phyloP scores from a whole-genome alignment of 1,140 invertebrate genomes.

The Hycleus phaleratus region DNA sequence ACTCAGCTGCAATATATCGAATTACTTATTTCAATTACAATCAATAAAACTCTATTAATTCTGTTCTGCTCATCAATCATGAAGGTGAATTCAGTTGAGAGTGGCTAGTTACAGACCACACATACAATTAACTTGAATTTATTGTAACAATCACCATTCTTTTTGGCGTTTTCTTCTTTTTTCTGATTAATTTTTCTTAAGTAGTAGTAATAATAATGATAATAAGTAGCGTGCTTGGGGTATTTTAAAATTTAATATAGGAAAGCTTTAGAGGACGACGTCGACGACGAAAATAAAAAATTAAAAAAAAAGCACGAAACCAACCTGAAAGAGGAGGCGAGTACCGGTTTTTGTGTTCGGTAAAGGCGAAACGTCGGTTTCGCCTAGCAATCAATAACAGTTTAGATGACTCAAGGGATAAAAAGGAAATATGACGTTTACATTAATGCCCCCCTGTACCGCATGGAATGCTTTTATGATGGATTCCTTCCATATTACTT shows the following conservation, averaged over 20 bases:
- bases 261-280: not conserved
- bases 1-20: too few species aligned
- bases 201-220: not conserved
- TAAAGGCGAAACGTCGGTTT: conserved; percentile 10
- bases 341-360: not conserved
- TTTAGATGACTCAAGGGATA: conserved; percentile 24
- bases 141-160: too few species aligned
- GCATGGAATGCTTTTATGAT: conserved; percentile 30
- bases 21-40: too few species aligned
- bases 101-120: too few species aligned
- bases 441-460: conserved; percentile 23
- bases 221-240: conserved; percentile 11
- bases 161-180: too few species aligned
- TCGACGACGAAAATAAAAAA: not conserved
- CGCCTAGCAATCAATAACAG: conserved; percentile 22
- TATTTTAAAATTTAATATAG: conserved; percentile 14
- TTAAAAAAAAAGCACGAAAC: not conserved
- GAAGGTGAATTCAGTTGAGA: too few species aligned
- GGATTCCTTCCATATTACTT: conserved; percentile 25
- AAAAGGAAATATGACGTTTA: conserved; percentile 30
- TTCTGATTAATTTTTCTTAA: not conserved
- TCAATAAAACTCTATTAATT: too few species aligned
- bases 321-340: not conserved
- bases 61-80: too few species aligned
- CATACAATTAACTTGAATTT: too few species aligned